A percentile compares a stretch with the other conserved stretches of the same genome.
phyloP scores from a whole-genome alignment of 1,140 invertebrate genomes.

The Luehdorfia chinensis region DNA sequence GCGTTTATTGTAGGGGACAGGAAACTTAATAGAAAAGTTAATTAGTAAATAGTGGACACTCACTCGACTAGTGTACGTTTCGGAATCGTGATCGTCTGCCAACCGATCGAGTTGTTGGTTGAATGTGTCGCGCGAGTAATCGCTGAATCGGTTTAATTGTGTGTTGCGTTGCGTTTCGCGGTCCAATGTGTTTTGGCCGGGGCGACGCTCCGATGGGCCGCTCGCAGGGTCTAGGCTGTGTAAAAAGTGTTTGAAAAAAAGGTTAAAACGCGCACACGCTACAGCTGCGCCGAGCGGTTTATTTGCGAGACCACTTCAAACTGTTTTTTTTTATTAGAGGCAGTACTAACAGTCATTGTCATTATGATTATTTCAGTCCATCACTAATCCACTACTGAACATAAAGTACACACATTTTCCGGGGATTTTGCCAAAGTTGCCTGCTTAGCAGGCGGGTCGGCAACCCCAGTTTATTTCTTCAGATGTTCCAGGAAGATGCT shows the following conservation, averaged over 20 bases:
- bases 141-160: constrained; percentile 78
- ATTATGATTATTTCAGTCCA: too few species aligned
- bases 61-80: constrained; percentile 58
- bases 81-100: constrained; percentile 57
- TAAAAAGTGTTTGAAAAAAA: constrained; percentile 6
- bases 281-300: background rate
- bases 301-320: background rate
- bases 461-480: too few species aligned
- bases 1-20: too few species aligned
- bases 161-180: constrained; percentile 79
- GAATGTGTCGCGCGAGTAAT: constrained; percentile 63
- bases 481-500: too few species aligned
- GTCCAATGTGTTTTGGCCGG: constrained; percentile 65
- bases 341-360: too few species aligned
- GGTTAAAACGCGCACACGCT: background rate
- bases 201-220: constrained; percentile 54
- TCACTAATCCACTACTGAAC: too few species aligned
- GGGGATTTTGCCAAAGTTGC: too few species aligned
- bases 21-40: background rate
- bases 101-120: constrained; percentile 64
- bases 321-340: background rate
- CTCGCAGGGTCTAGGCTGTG: constrained; percentile 41
- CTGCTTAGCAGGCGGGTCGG: too few species aligned
- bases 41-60: constrained; percentile 27
- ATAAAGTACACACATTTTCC: too few species aligned